Percentiles rank a stretch among this genome's conserved stretches.
Conservation (phyloP, 2,797 vertebrate species). For the Sphenopsis melanotis region DNA sequence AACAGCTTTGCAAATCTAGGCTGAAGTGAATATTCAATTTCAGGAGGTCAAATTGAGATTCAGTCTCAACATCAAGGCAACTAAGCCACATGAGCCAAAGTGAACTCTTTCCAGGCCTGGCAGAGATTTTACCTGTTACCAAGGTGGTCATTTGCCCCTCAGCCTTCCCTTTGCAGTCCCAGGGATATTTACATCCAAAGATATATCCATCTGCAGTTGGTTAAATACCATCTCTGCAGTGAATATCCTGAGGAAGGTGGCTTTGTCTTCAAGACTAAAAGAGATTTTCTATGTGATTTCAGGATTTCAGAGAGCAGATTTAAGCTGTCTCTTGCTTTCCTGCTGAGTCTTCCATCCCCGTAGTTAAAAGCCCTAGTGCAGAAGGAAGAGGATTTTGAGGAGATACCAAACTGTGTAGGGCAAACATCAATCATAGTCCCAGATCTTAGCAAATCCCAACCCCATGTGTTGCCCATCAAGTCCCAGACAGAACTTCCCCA, state of each 20-base stretch:
- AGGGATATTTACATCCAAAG: not conserved
- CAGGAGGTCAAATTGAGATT: constrained; percentile 85
- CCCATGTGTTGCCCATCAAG: rapidly evolving
- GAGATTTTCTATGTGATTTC: not conserved
- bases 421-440: rapidly evolving
- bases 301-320: not conserved
- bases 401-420: not conserved
- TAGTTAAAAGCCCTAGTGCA: not conserved
- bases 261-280: not conserved
- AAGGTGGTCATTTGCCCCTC: not conserved
- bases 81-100: not conserved
- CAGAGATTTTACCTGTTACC: not conserved
- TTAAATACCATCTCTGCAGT: not conserved
- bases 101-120: not conserved
- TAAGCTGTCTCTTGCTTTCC: not conserved
- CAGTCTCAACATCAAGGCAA: constrained; percentile 62
- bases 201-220: not conserved
- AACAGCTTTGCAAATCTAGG: constrained; percentile 84
- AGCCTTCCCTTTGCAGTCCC: not conserved
- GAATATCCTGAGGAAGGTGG: not conserved
- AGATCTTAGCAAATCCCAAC: not conserved
- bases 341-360: no score
- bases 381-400: not conserved
- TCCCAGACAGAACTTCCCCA: not conserved
- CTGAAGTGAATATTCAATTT: constrained; percentile 88